These are phyloP conservation scores for Labeo calbasu DNA, from an alignment of 2,797 vertebrate species.

Conservation along the genomic window DNA sequence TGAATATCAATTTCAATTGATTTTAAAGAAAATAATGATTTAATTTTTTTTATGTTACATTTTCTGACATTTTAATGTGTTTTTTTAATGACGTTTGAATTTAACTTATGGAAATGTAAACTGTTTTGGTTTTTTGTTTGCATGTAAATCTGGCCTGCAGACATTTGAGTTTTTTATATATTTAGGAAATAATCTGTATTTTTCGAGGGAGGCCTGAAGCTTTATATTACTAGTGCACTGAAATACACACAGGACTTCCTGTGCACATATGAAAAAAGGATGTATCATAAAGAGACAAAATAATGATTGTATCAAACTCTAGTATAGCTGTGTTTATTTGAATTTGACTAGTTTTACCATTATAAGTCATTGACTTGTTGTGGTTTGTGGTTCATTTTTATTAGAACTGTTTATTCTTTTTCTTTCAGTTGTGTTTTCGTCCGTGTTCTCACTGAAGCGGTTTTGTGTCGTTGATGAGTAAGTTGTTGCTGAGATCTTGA, in stretches of 20 bases:
- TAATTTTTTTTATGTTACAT: neutral
- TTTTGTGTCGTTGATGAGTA: neutral
- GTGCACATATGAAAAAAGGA: neutral
- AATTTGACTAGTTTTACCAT: neutral
- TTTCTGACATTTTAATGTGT: no score
- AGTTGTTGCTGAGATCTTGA: neutral
- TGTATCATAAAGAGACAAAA: neutral
- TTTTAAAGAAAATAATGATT: no score
- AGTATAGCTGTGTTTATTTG: neutral
- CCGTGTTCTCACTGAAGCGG: neutral
- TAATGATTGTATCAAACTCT: neutral
- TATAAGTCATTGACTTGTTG: neutral
- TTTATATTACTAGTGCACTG: slow-evolving; percentile 30
- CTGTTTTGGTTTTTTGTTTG: neutral
- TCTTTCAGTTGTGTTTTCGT: neutral
- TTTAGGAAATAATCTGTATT: slow-evolving; percentile 41
- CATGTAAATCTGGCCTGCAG: neutral
- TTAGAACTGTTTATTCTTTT: neutral
- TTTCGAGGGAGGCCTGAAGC: slow-evolving; percentile 41
- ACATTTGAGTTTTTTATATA: slow-evolving; percentile 61
- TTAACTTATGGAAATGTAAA: neutral
- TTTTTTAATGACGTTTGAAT: no score
- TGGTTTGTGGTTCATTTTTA: neutral
- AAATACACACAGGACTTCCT: neutral
- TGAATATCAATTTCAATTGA: no score